A percentile compares a stretch with the other conserved stretches of the same genome.
Conservation (phyloP, 53 echinoderm and acorn worm genomes). For the Arbacia lixula region DNA sequence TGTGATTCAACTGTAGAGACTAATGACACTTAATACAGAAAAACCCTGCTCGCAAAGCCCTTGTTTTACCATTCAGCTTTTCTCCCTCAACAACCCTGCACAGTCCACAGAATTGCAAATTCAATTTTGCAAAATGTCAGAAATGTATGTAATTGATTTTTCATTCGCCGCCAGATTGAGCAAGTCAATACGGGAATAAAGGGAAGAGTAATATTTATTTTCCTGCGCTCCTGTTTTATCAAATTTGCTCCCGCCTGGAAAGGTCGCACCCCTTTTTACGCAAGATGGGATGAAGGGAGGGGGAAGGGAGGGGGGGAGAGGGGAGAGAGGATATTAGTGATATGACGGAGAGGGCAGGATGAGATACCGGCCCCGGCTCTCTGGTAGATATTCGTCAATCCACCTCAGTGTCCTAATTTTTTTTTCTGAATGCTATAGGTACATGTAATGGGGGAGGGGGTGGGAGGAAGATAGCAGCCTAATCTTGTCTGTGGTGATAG, state of each 20-base stretch:
- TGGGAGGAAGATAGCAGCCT: conserved; percentile 10
- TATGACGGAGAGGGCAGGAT: too few species aligned
- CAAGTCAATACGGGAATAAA: conserved; percentile 33
- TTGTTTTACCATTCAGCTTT: conserved; percentile 22
- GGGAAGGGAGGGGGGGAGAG: conserved; percentile 8
- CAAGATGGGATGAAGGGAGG: conserved; percentile 29
- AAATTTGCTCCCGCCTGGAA: conserved; percentile 34
- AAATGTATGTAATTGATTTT: conserved; percentile 56
- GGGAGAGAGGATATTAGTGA: conserved; percentile 3
- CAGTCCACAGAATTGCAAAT: conserved; percentile 14
- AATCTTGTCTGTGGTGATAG: conserved; percentile 33
- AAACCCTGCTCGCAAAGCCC: too few species aligned
- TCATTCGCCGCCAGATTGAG: conserved; percentile 48
- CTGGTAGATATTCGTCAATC: too few species aligned
- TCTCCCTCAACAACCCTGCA: conserved; percentile 4
- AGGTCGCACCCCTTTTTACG: not conserved
- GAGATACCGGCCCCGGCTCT: too few species aligned
- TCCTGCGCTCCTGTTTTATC: conserved; percentile 37
- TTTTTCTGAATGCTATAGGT: conserved; percentile 8
- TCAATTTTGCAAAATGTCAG: conserved; percentile 52
- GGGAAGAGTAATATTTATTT: conserved; percentile 55
- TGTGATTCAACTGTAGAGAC: too few species aligned
- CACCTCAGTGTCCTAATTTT: too few species aligned
- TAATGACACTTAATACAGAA: too few species aligned
- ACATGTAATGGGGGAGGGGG: conserved; percentile 8